Base-by-base conservation (phyloP, 2,797 vertebrate genomes). In the Scarus forsteni region DNA sequence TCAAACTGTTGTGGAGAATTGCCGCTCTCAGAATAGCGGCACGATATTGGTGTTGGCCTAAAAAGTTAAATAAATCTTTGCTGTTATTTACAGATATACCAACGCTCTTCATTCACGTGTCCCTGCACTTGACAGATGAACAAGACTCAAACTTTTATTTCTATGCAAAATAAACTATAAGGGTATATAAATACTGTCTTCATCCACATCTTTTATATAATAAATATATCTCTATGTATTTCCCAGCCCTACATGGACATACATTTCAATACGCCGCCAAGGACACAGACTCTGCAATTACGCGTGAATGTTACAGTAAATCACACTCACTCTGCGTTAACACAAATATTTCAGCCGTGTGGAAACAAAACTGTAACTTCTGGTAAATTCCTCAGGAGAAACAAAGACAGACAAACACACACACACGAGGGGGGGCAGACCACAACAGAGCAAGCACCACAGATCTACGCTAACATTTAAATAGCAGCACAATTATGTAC, bases 401-500 rank as follows among this genome's bases (percentile, higher is more conserved):
- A 45, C 56, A 70, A 78, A 77, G 76, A 87, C 79, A 79, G 78
- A 89, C 75, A 85, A 80, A 85, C n/a, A 50, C 60, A 72, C 60
- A 59, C 16, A 36, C 51, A 36, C 8, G 4, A 13, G 44, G 62
- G 59, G 46, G 66, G 52, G 38, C 46, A 56, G 69, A 88, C 88
- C 90, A 88, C 90, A 90, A 87, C 73, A 85, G 69, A 89, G 75
- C 43, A 62, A 80, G 57, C 76, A 64, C 64, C 83, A 87, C 79
- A 73, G 73, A 86, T 89, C 77, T 82, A 66, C 36, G 59, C 86
- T 84, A 83, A 68, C 80, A 85, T 55, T 81, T 81, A 89, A 90
- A 92, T 84, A 87, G 85, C 85, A 69, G 79, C 46, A 88, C 88
- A 91, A 87, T 92, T 89, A 93, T 85, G 87, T 78, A 77, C 68